Evolutionary conservation across 2,888 invertebrate species (phyloP).

Genomic region (Mimachlamys varia): DNA sequence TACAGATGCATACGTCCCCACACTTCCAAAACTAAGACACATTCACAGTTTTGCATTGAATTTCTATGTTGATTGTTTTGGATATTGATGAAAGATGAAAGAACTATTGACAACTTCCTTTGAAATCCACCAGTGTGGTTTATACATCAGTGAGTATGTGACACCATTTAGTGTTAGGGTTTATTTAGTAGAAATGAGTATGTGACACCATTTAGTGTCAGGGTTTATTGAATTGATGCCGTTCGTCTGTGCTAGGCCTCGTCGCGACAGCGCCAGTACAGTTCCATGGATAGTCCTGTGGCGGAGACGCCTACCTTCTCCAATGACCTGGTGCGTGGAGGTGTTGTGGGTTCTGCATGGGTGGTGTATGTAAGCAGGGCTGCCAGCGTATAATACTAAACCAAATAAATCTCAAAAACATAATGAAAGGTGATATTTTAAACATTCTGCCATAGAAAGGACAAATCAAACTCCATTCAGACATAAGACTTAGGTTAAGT

Average conservation of each 20-base stretch:
- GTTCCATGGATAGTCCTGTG: slow-evolving; percentile 69
- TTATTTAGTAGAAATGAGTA: neutral
- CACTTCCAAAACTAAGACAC: too few species aligned
- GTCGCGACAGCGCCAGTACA: slow-evolving; percentile 71
- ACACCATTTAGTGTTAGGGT: neutral
- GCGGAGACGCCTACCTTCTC: slow-evolving; percentile 46
- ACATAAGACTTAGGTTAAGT: too few species aligned
- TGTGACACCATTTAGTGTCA: neutral
- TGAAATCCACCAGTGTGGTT: neutral
- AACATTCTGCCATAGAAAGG: too few species aligned
- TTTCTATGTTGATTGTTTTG: too few species aligned
- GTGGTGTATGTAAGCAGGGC: neutral
- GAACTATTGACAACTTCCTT: too few species aligned
- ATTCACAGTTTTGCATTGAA: too few species aligned
- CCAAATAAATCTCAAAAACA: too few species aligned
- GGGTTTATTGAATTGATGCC: neutral
- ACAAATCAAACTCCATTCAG: too few species aligned
- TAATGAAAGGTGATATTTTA: too few species aligned
- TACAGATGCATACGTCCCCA: too few species aligned
- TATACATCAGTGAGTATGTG: neutral
- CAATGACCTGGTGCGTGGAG: slow-evolving; percentile 15
- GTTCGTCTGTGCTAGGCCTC: neutral
- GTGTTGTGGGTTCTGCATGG: slow-evolving; percentile 40
- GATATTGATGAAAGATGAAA: too few species aligned
- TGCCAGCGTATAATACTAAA: neutral